These are phyloP conservation scores for Rhynchomys soricoides DNA, from an alignment of 2,113 vertebrate species.

Conservation along the genomic window DNA sequence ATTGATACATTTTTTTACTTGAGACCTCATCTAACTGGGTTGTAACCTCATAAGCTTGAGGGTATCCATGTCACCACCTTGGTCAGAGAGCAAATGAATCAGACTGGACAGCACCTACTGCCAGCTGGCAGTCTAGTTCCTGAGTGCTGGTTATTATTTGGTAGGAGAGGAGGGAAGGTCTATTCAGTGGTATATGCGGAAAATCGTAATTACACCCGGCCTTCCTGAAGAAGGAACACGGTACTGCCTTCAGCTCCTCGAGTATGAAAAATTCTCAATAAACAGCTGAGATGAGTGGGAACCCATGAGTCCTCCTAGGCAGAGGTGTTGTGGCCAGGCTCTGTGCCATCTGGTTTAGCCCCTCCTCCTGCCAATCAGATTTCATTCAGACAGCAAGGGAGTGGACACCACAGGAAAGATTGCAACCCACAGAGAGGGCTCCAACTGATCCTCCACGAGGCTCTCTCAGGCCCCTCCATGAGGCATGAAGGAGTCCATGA, in stretches of 20 bases:
- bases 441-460: neutral
- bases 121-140: too few species aligned
- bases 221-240: neutral
- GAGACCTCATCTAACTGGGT: neutral
- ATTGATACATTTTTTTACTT: neutral
- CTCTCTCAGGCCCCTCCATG: neutral
- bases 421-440: neutral
- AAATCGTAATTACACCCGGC: neutral
- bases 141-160: neutral
- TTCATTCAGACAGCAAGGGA: neutral
- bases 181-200: rapidly evolving
- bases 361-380: neutral
- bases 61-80: neutral
- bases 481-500: neutral
- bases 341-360: neutral
- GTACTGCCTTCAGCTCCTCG: neutral
- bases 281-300: neutral
- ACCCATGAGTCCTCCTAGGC: neutral
- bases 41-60: neutral
- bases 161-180: neutral
- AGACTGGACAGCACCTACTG: neutral
- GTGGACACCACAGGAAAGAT: neutral
- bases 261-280: neutral
- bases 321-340: neutral
- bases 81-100: neutral